Evolutionary conservation across 2,797 vertebrate genomes (phyloP).

Genomic region (Myotis pilosus): DNA sequence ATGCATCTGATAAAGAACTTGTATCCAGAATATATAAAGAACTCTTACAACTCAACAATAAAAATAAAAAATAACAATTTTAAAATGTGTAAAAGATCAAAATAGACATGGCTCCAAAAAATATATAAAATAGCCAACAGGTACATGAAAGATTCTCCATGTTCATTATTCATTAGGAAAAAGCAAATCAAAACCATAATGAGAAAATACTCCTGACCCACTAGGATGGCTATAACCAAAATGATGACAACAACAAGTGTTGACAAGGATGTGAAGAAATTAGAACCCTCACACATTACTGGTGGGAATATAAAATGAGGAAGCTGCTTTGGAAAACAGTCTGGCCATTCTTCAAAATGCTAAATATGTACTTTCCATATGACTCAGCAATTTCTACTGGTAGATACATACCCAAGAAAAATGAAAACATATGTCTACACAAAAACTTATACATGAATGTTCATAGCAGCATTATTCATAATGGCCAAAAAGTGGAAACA

Average conservation of each 20-base stretch:
- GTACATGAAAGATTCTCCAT: neutral
- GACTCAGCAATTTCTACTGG: neutral
- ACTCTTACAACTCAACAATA: neutral
- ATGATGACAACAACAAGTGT: neutral
- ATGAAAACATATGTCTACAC: neutral
- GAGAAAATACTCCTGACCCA: neutral
- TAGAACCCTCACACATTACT: neutral
- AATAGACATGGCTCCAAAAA: neutral
- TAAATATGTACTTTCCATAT: neutral
- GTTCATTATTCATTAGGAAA: neutral
- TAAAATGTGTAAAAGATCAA: neutral
- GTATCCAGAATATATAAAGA: neutral
- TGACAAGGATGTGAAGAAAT: neutral
- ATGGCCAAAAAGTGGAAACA: neutral
- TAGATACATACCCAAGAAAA: constrained; percentile 2
- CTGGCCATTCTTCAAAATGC: neutral
- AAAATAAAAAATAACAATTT: neutral
- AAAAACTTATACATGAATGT: neutral
- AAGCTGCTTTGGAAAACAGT: neutral
- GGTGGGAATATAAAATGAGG: neutral
- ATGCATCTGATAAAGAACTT: neutral
- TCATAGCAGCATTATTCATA: neutral
- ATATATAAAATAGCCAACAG: neutral
- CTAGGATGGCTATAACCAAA: neutral
- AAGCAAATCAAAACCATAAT: neutral